phyloP scores from a whole-genome alignment of 2,113 vertebrate species.

The Hydrochoerus hydrochaeris region DNA sequence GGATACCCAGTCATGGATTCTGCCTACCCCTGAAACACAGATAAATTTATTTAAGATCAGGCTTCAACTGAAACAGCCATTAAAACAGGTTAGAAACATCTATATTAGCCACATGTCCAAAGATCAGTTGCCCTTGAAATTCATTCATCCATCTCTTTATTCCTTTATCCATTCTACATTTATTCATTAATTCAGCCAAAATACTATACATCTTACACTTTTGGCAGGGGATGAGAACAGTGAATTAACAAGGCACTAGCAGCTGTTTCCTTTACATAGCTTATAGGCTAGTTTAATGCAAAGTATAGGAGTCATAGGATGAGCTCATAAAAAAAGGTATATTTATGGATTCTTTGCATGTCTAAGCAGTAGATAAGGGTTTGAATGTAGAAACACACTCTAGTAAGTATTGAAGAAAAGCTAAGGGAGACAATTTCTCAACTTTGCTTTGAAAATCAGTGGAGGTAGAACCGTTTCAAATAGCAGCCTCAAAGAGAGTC shows the following conservation, averaged over 20 bases:
- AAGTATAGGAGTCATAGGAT: not conserved
- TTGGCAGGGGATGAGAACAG: not conserved
- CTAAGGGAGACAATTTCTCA: not conserved
- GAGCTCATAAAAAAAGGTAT: not conserved
- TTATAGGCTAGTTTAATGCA: not conserved
- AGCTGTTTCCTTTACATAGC: not conserved
- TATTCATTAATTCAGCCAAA: not conserved
- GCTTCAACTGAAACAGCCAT: conserved; percentile 17
- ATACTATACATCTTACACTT: not conserved
- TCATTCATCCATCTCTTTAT: conserved; percentile 8
- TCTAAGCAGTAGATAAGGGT: not conserved
- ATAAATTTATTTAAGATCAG: conserved; percentile 47
- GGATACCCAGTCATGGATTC: conserved; percentile 9
- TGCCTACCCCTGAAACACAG: not conserved
- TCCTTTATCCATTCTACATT: not conserved
- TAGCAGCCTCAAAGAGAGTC: not conserved
- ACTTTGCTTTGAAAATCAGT: not conserved
- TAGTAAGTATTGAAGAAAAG: not conserved
- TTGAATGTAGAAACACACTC: not conserved
- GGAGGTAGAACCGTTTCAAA: not conserved
- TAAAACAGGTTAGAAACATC: not conserved
- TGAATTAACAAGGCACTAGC: not conserved
- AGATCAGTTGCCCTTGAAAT: not conserved
- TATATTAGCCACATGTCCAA: not conserved
- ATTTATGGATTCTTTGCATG: not conserved